Evolutionary conservation across 2,888 invertebrate genomes (phyloP), one percentile per base, ranked within the genome.

Genomic region (Choristoneura rosaceana): DNA sequence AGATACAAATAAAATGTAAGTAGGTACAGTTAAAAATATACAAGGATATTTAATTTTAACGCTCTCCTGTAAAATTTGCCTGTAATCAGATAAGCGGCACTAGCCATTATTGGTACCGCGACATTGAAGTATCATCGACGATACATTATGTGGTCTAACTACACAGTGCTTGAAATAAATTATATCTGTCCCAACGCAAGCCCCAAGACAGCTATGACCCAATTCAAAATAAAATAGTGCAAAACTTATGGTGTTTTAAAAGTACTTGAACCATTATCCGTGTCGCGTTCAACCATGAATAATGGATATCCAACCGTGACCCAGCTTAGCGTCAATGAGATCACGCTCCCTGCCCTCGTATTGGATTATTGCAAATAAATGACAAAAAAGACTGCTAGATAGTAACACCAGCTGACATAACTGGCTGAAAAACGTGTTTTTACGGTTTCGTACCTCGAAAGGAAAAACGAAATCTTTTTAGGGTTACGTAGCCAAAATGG

Each of bases 291-390:
- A 85, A 84, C 84, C 80, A 90, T 92, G 92, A 92, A 92, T 92
- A 91, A 92, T 92, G 91, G 89, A 92, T 87, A 78, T 80, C 82
- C 83, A 78, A 82, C 84, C 84, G 83, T 81, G 82, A 82, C 82
- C 84, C 84, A 86, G 91, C 90, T 90, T 89, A 90, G 86, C 87
- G 90, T 87, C 92, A 88, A 92, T 90, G 90, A 90, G 91, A 92
- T 92, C 92, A 92, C 91, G 92, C 87, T 84, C 89, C 80, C 82
- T 85, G 86, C 85, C 83, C 81, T 85, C 85, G 88, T 89, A 89
- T 91, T 89, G 89, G 90, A 90, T 92, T 92, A 92, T 91, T 89
- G 86, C 85, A 87, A 87, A 88, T 89, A 90, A 89, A 92, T 90
- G 91, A 87, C 90, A n/a, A 86, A 88, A 88, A 90, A 90, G 87